A percentile compares a stretch with the other conserved stretches of the same genome.
Evolutionary conservation across 2,797 vertebrate species (phyloP).

Genomic region (Trachurus trachurus): DNA sequence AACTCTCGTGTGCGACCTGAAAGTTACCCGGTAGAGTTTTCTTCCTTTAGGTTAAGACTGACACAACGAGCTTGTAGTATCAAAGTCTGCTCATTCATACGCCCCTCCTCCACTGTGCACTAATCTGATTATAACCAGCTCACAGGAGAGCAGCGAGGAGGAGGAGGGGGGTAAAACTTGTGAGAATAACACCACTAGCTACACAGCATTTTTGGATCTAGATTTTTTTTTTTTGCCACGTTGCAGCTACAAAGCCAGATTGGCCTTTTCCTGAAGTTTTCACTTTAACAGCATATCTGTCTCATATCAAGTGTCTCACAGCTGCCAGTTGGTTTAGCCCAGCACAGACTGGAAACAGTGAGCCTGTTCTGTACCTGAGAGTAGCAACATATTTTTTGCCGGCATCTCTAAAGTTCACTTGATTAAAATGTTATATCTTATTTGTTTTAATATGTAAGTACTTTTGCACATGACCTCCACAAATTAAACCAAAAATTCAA

Average conservation of each 20-base stretch:
- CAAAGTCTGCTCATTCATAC: conserved; percentile 44
- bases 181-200: conserved; percentile 47
- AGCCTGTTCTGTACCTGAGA: not conserved
- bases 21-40: conserved; percentile 4
- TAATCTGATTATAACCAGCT: conserved; percentile 74
- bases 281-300: not conserved
- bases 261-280: not conserved
- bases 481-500: not conserved
- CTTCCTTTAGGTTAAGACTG: conserved; percentile 6
- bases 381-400: not conserved
- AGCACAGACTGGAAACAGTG: not conserved
- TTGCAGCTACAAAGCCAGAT: not conserved
- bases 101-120: conserved; percentile 26
- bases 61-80: conserved; percentile 5
- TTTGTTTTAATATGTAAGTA: conserved; percentile 3
- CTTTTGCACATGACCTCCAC: not conserved
- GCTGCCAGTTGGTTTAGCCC: not conserved
- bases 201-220: not conserved
- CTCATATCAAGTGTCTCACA: not conserved
- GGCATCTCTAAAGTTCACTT: not conserved
- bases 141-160: conserved; percentile 32
- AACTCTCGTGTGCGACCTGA: conserved; percentile 22
- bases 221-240: not conserved
- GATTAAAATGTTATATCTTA: not conserved
- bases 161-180: conserved; percentile 24